Evolutionary conservation across 2,888 invertebrate species (phyloP).

Genomic region (Pristionchus maxplancki): DNA sequence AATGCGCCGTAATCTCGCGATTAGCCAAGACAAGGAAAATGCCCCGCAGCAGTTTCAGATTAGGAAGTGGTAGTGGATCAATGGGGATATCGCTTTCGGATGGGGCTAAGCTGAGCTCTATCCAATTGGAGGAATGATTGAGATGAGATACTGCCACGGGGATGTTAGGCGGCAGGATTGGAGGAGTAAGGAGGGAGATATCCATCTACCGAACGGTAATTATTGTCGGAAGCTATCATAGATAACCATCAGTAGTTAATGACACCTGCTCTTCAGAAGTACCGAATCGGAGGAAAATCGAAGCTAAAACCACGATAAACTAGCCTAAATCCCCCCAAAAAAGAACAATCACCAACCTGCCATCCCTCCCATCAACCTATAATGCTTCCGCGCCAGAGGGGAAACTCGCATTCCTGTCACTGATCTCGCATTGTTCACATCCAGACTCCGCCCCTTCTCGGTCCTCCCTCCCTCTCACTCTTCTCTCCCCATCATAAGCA

Average conservation of each 20-base stretch:
- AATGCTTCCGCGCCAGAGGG: not conserved
- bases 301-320: not conserved
- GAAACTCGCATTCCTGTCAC: not conserved
- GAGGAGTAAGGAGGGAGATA: not conserved
- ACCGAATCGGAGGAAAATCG: not conserved
- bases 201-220: not conserved
- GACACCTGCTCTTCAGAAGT: not conserved
- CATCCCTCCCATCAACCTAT: not conserved
- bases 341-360: not conserved
- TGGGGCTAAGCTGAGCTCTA: not conserved
- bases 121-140: not conserved
- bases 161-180: not conserved
- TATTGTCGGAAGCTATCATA: slow-evolving; percentile 6
- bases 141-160: not conserved
- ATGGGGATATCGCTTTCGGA: not conserved
- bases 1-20: not conserved
- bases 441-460: slow-evolving; percentile 5
- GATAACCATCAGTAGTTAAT: not conserved
- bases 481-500: slow-evolving; percentile 18
- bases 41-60: not conserved
- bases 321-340: not conserved
- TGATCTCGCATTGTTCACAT: not conserved
- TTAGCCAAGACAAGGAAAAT: not conserved
- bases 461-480: not conserved
- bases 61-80: not conserved